Percentiles rank a stretch among this genome's conserved stretches.
phyloP scores from a whole-genome alignment of 2,113 vertebrate species.

The Naja naja region DNA sequence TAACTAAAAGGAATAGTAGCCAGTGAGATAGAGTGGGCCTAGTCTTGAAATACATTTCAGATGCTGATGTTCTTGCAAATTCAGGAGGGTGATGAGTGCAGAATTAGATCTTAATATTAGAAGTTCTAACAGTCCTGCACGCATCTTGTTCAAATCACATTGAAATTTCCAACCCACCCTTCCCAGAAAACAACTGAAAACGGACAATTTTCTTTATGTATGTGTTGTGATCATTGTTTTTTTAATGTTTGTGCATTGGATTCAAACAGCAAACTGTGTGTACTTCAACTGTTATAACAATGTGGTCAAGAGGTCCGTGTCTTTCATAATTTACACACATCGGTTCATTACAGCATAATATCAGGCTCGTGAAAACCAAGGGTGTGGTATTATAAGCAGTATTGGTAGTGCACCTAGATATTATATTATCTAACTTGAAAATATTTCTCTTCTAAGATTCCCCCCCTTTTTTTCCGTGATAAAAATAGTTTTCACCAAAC shows the following conservation, averaged over 20 bases:
- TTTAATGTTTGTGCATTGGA: constrained; percentile 89
- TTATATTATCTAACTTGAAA: constrained; percentile 90
- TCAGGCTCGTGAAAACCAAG: constrained; percentile 81
- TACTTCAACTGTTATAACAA: constrained; percentile 91
- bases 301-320: constrained; percentile 89
- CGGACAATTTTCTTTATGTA: constrained; percentile 62
- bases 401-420: constrained; percentile 81
- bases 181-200: constrained; percentile 70
- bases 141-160: constrained; percentile 45
- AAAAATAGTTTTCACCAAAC: constrained; percentile 97
- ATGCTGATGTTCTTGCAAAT: constrained; percentile 23
- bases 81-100: constrained; percentile 16
- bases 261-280: constrained; percentile 96
- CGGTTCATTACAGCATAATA: constrained; percentile 84
- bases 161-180: constrained; percentile 36
- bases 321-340: constrained; percentile 91
- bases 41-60: constrained; percentile 34
- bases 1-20: constrained; percentile 8
- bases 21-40: constrained; percentile 26
- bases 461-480: constrained; percentile 84
- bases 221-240: constrained; percentile 62
- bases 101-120: constrained; percentile 29
- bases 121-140: constrained; percentile 41
- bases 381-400: constrained; percentile 83
- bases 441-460: constrained; percentile 94